A percentile compares a stretch with the other conserved stretches of the same genome.
phyloP scores from a whole-genome alignment of 2,888 invertebrate species.

The Chesias legatella region DNA sequence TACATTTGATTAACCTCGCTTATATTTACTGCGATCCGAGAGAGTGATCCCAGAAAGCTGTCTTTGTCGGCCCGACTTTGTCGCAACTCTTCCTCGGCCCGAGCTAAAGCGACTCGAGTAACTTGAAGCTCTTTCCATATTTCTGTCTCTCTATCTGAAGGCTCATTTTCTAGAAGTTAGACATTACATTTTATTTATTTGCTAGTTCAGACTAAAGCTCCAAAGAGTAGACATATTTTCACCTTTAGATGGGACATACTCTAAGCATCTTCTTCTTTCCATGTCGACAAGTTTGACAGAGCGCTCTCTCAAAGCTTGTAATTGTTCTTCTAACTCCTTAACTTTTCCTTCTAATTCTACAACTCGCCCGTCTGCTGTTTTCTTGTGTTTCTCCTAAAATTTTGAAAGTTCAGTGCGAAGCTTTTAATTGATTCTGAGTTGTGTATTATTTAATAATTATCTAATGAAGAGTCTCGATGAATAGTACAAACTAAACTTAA shows the following conservation, averaged over 20 bases:
- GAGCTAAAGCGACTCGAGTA: conserved; percentile 49
- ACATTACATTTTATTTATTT: neutral
- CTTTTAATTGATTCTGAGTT: too few relatives aligned
- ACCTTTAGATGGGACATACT: conserved; percentile 65
- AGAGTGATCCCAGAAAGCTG: conserved; percentile 66
- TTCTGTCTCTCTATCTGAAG: conserved; percentile 68
- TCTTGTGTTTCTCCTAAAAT: conserved; percentile 49
- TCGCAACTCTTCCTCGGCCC: conserved; percentile 60
- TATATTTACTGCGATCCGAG: conserved; percentile 66
- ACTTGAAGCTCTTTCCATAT: conserved; percentile 74
- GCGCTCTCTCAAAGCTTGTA: conserved; percentile 47
- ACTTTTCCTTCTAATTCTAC: conserved; percentile 46
- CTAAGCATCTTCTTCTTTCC: conserved; percentile 55
- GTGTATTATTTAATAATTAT: too few relatives aligned
- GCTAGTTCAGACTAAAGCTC: neutral
- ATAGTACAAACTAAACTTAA: conserved; percentile 5
- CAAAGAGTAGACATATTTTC: neutral
- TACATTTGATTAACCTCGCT: neutral
- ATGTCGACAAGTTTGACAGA: conserved; percentile 55
- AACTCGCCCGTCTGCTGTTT: conserved; percentile 37
- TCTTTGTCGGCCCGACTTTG: conserved; percentile 72
- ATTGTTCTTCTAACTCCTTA: conserved; percentile 50
- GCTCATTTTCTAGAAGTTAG: conserved; percentile 35
- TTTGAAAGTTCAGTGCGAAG: conserved; percentile 1
- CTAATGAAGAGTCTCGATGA: neutral